These are phyloP conservation scores for Eilema griseolum DNA, from an alignment of 2,888 invertebrate species.

Conservation along the genomic window DNA sequence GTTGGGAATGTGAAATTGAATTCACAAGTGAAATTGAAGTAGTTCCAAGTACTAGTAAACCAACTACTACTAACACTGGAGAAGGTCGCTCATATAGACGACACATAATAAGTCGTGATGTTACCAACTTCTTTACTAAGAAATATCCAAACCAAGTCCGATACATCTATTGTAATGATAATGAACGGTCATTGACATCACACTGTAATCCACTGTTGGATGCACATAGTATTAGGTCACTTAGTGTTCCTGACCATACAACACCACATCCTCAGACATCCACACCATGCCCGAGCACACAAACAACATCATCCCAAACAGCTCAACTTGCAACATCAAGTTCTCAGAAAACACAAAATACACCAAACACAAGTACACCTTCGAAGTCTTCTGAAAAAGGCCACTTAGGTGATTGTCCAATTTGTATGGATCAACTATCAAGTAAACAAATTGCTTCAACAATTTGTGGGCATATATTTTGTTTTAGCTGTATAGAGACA, in stretches of 20 bases:
- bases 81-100: not conserved
- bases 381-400: conserved; percentile 17
- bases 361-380: not conserved
- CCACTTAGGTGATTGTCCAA: conserved; percentile 64
- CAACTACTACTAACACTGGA: not conserved
- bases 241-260: not conserved
- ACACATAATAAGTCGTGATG: too few species aligned
- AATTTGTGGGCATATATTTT: conserved; percentile 72
- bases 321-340: not conserved
- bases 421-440: conserved; percentile 66
- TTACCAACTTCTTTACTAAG: too few species aligned
- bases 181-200: not conserved
- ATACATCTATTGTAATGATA: too few species aligned
- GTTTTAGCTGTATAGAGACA: conserved; percentile 62
- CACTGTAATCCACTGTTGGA: not conserved
- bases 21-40: not conserved
- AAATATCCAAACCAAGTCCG: too few species aligned
- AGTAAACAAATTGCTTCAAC: conserved; percentile 62
- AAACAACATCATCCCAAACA: not conserved
- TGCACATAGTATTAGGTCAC: too few species aligned
- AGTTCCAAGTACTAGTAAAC: not conserved
- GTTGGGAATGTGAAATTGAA: not conserved
- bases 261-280: not conserved
- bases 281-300: not conserved
- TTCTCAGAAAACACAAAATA: not conserved